These are phyloP conservation scores for Choreutis nemorana DNA, from an alignment of 2,888 invertebrate genomes.

Conservation along the genomic window DNA sequence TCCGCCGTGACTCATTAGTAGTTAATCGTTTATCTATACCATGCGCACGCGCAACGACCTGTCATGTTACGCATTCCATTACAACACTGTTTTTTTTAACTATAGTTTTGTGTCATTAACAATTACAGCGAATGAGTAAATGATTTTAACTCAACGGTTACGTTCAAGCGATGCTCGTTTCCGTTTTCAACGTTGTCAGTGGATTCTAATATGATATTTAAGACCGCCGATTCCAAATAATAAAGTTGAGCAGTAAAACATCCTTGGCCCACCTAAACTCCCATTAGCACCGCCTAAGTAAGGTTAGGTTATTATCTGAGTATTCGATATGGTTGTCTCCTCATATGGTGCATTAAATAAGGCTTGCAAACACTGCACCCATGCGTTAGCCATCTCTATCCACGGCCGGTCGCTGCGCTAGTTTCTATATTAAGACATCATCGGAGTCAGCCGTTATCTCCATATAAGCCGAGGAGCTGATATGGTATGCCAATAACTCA, in stretches of 20 bases:
- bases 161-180: too few species aligned
- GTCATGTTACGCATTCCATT: background rate
- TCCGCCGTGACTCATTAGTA: constrained; percentile 37
- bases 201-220: too few species aligned
- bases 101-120: too few species aligned
- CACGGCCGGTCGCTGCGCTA: constrained; percentile 21
- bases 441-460: constrained; percentile 33
- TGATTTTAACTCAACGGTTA: too few species aligned
- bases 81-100: too few species aligned
- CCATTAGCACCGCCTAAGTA: too few species aligned
- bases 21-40: constrained; percentile 18
- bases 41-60: background rate
- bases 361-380: constrained; percentile 18
- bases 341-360: constrained; percentile 20
- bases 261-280: too few species aligned
- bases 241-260: too few species aligned
- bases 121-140: too few species aligned
- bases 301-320: too few species aligned
- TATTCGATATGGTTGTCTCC: constrained; percentile 27
- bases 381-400: constrained; percentile 18
- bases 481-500: constrained; percentile 10
- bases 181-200: too few species aligned
- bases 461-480: constrained; percentile 21
- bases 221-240: too few species aligned
- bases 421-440: constrained; percentile 36